Conservation (phyloP, 2,797 vertebrate species). For the Zenarchopterus dispar region DNA sequence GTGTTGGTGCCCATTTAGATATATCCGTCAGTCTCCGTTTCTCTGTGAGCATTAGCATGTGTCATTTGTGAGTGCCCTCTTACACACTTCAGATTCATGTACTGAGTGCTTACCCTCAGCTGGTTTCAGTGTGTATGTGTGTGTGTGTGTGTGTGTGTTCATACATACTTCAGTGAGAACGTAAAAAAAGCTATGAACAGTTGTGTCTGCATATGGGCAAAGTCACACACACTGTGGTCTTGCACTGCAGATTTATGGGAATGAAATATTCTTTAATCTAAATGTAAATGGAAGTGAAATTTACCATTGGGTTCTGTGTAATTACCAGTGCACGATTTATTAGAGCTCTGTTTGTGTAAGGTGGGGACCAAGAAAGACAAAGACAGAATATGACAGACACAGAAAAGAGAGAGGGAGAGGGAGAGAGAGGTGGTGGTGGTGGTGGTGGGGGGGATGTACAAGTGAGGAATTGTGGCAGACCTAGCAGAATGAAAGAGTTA, state of each 20-base stretch:
- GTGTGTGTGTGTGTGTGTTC: slow-evolving; percentile 9
- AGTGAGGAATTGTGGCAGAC: slow-evolving; percentile 26
- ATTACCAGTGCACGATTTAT: slow-evolving; percentile 85
- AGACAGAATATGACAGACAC: slow-evolving; percentile 45
- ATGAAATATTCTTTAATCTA: slow-evolving; percentile 87
- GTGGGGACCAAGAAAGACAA: slow-evolving; percentile 55
- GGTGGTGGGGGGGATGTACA: too few species aligned
- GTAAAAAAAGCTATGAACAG: slow-evolving; percentile 59
- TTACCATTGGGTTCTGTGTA: slow-evolving; percentile 84
- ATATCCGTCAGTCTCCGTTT: slow-evolving; percentile 34
- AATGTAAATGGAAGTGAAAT: slow-evolving; percentile 88
- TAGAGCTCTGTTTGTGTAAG: slow-evolving; percentile 79
- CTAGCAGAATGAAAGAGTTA: slow-evolving; percentile 60
- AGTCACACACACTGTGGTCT: slow-evolving; percentile 51
- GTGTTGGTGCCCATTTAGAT: slow-evolving; percentile 49
- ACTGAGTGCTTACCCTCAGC: slow-evolving; percentile 1
- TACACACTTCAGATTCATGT: slow-evolving; percentile 20
- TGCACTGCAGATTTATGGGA: slow-evolving; percentile 72
- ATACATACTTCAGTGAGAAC: slow-evolving; percentile 35
- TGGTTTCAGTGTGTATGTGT: slow-evolving; percentile 7
- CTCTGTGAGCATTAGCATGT: slow-evolving; percentile 16
- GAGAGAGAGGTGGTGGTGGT: slow-evolving; percentile 59
- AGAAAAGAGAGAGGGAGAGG: slow-evolving; percentile 36
- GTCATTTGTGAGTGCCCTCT: slow-evolving; percentile 3
- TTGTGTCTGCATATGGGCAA: slow-evolving; percentile 62